Evolutionary conservation across 2,113 vertebrate genomes (phyloP).

Genomic region (Calidris pygmaea): DNA sequence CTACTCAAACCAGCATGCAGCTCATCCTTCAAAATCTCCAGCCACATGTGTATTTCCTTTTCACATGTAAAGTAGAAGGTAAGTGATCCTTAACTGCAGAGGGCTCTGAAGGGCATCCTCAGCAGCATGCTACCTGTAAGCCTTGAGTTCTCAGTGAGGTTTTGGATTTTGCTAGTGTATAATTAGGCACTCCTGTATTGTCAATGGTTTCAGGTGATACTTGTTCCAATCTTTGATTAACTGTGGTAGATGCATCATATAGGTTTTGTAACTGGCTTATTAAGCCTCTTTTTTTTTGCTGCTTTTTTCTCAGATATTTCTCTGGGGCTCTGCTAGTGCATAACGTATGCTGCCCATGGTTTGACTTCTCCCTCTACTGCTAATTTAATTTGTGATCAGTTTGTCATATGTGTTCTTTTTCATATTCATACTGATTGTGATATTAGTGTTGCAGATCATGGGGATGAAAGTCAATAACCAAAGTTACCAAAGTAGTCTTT

Average conservation of each 20-base stretch:
- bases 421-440: neutral
- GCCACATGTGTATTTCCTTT: neutral
- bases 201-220: conserved; percentile 23
- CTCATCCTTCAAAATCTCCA: neutral
- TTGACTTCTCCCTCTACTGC: neutral
- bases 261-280: conserved; percentile 51
- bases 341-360: neutral
- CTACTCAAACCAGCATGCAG: neutral
- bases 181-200: conserved; percentile 22
- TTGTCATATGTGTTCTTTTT: neutral
- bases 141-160: conserved; percentile 3
- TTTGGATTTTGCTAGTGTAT: neutral
- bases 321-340: neutral
- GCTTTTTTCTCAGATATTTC: conserved; percentile 28
- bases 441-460: neutral
- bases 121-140: conserved; percentile 16
- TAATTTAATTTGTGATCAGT: neutral
- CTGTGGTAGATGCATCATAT: neutral
- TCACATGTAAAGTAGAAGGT: neutral
- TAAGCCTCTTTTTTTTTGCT: conserved; percentile 12
- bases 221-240: neutral
- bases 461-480: conserved; percentile 33
- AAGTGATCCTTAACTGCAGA: neutral
- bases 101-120: conserved; percentile 24
- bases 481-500: conserved; percentile 35